Evolutionary conservation across 2,113 vertebrate genomes (phyloP).

Genomic region (Acrocephalus arundinaceus): DNA sequence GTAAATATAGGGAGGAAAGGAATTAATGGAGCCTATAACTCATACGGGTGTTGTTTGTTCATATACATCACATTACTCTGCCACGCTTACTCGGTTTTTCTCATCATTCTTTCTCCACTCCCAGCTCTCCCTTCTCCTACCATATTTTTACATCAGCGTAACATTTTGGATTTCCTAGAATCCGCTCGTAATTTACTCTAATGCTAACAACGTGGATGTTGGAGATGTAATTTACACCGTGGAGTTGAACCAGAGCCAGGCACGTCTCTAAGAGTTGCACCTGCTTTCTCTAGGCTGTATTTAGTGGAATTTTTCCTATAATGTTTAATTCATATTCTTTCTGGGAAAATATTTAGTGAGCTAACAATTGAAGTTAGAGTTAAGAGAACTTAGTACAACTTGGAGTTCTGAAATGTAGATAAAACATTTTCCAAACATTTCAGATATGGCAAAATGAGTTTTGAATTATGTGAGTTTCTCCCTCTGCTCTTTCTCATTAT

Average conservation of each 20-base stretch:
- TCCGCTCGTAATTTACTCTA: not conserved
- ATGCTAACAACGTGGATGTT: not conserved
- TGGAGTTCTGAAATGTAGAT: not conserved
- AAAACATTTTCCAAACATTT: not conserved
- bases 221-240: constrained; percentile 36
- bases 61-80: not conserved
- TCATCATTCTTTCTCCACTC: not conserved
- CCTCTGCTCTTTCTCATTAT: not conserved
- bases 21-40: constrained; percentile 46
- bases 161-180: not conserved
- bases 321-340: constrained; percentile 55
- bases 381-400: not conserved
- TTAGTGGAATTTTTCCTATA: constrained; percentile 29
- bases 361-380: constrained; percentile 3
- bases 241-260: not conserved
- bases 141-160: not conserved
- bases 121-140: not conserved
- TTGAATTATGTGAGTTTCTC: constrained; percentile 22
- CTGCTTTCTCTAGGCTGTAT: constrained; percentile 51
- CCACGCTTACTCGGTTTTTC: not conserved
- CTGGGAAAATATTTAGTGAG: constrained; percentile 22
- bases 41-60: not conserved
- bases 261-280: constrained; percentile 5
- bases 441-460: not conserved
- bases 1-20: constrained; percentile 1